Base-by-base conservation (phyloP, 2,113 vertebrate genomes). In the Mesocricetus auratus region DNA sequence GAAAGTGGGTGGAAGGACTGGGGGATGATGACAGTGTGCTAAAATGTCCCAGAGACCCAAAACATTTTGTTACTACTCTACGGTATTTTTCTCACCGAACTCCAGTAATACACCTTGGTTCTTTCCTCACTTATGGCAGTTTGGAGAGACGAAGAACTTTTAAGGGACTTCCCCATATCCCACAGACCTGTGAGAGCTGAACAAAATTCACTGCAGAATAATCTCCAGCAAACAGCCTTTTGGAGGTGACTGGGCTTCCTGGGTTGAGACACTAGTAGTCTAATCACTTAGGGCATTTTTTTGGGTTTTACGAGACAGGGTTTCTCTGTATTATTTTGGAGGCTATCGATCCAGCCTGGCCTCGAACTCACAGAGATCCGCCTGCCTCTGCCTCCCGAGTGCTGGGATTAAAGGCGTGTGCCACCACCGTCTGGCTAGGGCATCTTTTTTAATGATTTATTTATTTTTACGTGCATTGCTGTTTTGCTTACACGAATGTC, bases 211-310 rank as follows among this genome's bases (percentile, higher is more conserved):
- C 50, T 33, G 74, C 78, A 45, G 73, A 91, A 31, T 81, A 68
- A 87, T 97, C 92, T 93, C 45, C 39, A 47, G 69, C 4, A 1
- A 90, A 87, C 68, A 91, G 94, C 86, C 56, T 94, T 83, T 91
- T 56, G 53, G 42, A 89, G 16, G 64, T 53, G 71, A 82, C 93
- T 86, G 29, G 88, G 73, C 91, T 97, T 96, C 97, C 75, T 87
- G 45, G 17, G 47, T 88, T 73, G 93, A 95, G 83, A 60, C 93
- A 86, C 74, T 42, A 62, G 86, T 42, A 94, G 78, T 86, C 78
- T 96, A 93, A 95, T 96, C 82, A 82, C 83, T 90, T 83, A 78
- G 83, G 89, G 86, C 68, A 95, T 94, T 91, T 96, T 94, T 79
- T n/a, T 81, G n/a, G n/a, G n/a, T n/a, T n/a, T n/a, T n/a, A n/a